Evolutionary conservation across 1,140 invertebrate species (phyloP), one percentile per base, ranked within the genome.

Genomic region (Muscidifurax raptorellus): DNA sequence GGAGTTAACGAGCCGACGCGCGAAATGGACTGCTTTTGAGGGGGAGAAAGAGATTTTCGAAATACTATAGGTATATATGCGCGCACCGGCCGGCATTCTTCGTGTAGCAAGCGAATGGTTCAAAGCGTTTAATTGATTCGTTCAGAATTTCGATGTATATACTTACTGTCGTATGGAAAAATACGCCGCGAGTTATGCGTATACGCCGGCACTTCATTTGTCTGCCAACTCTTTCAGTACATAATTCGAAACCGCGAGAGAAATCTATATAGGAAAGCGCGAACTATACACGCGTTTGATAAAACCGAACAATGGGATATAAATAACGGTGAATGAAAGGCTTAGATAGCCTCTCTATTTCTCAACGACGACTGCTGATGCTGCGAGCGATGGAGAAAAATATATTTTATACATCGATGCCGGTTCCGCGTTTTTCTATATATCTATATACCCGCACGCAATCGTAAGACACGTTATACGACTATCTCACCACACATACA

Each of bases 261-360:
- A n/a, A 59, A 59, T 40, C 7, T 40, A 40, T 40, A 40, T 59
- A 59, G 52, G 52, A 59, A 59, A 59, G 44, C 44, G 44, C 13
- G 15, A 47, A 66, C 18, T 28, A 69, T n/a, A n/a, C n/a, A 66
- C 22, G 7, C 64, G 71, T 59, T 84, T 84, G 82, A 80, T 75
- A 64, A 82, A 75, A 40, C 10, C 15, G 40, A 30, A 32, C 27
- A 47, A 83, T 69, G 22, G 52, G 40, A 25, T 71, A 32, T 69
- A 77, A 83, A 78, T 83, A 77, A 77, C 13, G 30, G 52, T 25
- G 59, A 67, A 75, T 28, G 71, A 18, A 25, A 28, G 30, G 9
- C n/a, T 76, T 28, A 40, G 47, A 75, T 75, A 59, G 52, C 28
- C 10, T 28, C 25, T 59, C 52, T 59, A 59, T 59, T 59, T 22